Evolutionary conservation across 2,113 vertebrate species (phyloP).

Genomic region (Grammomys surdaster): DNA sequence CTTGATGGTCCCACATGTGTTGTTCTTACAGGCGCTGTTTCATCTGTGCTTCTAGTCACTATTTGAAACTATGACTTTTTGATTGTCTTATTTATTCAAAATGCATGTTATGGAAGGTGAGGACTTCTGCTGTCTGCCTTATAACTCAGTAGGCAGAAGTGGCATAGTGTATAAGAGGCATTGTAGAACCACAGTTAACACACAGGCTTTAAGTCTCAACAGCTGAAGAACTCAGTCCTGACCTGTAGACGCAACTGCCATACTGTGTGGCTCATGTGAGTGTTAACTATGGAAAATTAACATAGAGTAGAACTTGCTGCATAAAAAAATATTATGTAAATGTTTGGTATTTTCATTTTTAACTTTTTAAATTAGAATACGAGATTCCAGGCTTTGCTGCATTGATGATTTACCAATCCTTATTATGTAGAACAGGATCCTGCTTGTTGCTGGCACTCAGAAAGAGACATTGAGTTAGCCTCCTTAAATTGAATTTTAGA

Average conservation of each 20-base stretch:
- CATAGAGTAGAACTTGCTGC: not conserved
- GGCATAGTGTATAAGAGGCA: not conserved
- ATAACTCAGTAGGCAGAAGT: not conserved
- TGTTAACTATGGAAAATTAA: not conserved
- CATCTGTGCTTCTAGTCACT: not conserved
- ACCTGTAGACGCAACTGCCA: not conserved
- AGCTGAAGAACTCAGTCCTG: not conserved
- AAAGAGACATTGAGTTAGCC: not conserved
- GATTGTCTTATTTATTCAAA: not conserved
- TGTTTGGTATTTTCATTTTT: not conserved
- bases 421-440: not conserved
- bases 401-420: not conserved
- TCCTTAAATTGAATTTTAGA: not conserved
- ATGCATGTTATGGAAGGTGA: not conserved
- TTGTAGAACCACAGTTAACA: not conserved
- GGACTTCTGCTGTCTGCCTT: not conserved
- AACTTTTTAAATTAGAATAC: conserved; percentile 2
- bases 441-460: not conserved
- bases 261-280: not conserved
- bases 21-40: not conserved
- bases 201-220: not conserved
- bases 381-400: not conserved
- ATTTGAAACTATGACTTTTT: not conserved
- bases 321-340: not conserved
- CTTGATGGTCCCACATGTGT: not conserved